Evolutionary conservation across 2,113 vertebrate genomes (phyloP).

Genomic region (Crotalus viridis): DNA sequence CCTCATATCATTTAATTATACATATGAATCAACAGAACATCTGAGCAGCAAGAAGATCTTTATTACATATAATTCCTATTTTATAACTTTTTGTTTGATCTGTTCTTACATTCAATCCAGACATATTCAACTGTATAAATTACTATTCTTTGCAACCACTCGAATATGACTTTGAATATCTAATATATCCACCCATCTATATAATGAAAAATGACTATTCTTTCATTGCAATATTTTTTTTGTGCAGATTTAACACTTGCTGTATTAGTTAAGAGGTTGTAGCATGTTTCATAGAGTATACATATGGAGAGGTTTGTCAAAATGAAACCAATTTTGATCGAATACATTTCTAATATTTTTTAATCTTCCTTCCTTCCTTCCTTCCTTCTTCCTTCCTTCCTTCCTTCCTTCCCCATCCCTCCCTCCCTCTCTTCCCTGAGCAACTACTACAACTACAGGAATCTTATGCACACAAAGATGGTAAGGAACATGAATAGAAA

Average conservation of each 20-base stretch:
- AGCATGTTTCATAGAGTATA: slow-evolving; percentile 11
- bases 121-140: slow-evolving; percentile 75
- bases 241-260: slow-evolving; percentile 53
- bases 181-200: slow-evolving; percentile 65
- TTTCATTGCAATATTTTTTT: slow-evolving; percentile 69
- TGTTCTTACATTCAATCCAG: slow-evolving; percentile 71
- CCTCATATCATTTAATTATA: slow-evolving; percentile 66
- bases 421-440: not conserved
- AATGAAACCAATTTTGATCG: not conserved
- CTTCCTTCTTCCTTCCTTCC: too few relatives aligned
- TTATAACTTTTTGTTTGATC: slow-evolving; percentile 82
- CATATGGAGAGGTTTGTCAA: slow-evolving; percentile 6
- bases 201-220: slow-evolving; percentile 73
- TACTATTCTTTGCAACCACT: slow-evolving; percentile 70
- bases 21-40: slow-evolving; percentile 42
- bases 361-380: too few relatives aligned
- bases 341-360: not conserved
- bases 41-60: slow-evolving; percentile 63
- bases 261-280: slow-evolving; percentile 18
- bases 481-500: not conserved
- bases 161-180: slow-evolving; percentile 69
- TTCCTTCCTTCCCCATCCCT: too few relatives aligned
- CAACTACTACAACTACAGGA: not conserved
- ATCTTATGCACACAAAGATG: not conserved
- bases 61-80: slow-evolving; percentile 77